Evolutionary conservation across 2,113 vertebrate genomes (phyloP).

Genomic region (Capricornis sumatraensis): DNA sequence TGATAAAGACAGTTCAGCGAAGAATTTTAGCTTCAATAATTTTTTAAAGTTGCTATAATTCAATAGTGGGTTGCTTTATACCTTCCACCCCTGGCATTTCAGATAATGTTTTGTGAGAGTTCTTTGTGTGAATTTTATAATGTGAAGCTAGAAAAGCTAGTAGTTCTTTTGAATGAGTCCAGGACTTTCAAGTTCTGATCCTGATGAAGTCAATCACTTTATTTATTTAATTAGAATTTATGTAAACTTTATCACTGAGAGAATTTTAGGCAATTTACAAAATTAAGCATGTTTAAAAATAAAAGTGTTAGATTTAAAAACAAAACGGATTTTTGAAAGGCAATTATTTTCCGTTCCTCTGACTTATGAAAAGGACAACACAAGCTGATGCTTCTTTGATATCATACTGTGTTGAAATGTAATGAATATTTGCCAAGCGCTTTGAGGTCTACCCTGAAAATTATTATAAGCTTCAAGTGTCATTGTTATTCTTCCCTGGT

Average conservation of each 20-base stretch:
- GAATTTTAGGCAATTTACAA: background rate
- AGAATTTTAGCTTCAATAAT: background rate
- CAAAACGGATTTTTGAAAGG: conserved; percentile 6
- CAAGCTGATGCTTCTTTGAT: background rate
- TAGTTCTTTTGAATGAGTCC: background rate
- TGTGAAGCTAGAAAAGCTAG: background rate
- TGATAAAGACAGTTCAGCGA: background rate
- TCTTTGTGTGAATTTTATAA: background rate
- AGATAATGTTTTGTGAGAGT: background rate
- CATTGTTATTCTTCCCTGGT: background rate
- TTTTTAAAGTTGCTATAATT: background rate
- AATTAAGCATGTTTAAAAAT: conserved; percentile 26
- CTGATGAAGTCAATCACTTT: background rate
- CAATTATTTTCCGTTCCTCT: background rate
- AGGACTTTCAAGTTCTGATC: background rate
- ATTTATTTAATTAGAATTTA: conserved; percentile 23
- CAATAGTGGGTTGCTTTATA: background rate
- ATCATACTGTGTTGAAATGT: background rate
- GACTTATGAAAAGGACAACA: background rate
- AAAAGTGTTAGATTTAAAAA: background rate
- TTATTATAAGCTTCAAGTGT: background rate
- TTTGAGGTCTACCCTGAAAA: background rate
- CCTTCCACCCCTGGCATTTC: background rate
- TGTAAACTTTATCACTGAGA: background rate
- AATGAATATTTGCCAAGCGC: background rate